A percentile compares a stretch with the other conserved stretches of the same genome.
Conservation (phyloP, 2,888 invertebrate species). For the Anorthoa munda region DNA sequence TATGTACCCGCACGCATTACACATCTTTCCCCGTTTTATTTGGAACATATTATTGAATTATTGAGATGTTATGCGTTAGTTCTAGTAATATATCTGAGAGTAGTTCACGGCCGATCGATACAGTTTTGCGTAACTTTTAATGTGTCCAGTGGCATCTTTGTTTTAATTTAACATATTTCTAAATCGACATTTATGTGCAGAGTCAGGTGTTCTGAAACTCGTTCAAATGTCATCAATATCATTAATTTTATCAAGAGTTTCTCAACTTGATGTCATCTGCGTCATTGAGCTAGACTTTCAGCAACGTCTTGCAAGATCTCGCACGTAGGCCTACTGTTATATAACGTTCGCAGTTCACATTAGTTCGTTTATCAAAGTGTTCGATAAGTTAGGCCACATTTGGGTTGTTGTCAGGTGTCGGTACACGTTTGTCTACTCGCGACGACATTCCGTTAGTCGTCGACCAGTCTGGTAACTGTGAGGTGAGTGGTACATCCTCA, state of each 20-base stretch:
- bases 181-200: slow-evolving; percentile 42
- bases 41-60: slow-evolving; percentile 81
- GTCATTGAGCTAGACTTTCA: slow-evolving; percentile 14
- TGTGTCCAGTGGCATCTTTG: slow-evolving; percentile 35
- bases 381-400: neutral
- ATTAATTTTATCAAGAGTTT: slow-evolving; percentile 47
- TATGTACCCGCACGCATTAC: slow-evolving; percentile 70
- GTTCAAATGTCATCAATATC: slow-evolving; percentile 52
- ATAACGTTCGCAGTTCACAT: neutral
- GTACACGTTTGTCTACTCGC: slow-evolving; percentile 9
- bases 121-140: slow-evolving; percentile 42
- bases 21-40: slow-evolving; percentile 74
- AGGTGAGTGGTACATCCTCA: slow-evolving; percentile 37
- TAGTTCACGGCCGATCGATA: slow-evolving; percentile 55
- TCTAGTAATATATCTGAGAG: slow-evolving; percentile 29
- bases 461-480: slow-evolving; percentile 51
- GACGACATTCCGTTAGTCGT: slow-evolving; percentile 46
- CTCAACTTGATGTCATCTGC: slow-evolving; percentile 34
- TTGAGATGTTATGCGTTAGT: slow-evolving; percentile 68
- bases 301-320: neutral
- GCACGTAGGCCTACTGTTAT: neutral
- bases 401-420: neutral
- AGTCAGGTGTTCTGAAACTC: slow-evolving; percentile 44
- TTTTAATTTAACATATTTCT: slow-evolving; percentile 56
- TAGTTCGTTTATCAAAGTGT: neutral